Percentiles rank a stretch among this genome's conserved stretches.
These are phyloP conservation scores for Opisthograptis luteolata DNA, from an alignment of 2,888 invertebrate genomes.

Conservation along the genomic window DNA sequence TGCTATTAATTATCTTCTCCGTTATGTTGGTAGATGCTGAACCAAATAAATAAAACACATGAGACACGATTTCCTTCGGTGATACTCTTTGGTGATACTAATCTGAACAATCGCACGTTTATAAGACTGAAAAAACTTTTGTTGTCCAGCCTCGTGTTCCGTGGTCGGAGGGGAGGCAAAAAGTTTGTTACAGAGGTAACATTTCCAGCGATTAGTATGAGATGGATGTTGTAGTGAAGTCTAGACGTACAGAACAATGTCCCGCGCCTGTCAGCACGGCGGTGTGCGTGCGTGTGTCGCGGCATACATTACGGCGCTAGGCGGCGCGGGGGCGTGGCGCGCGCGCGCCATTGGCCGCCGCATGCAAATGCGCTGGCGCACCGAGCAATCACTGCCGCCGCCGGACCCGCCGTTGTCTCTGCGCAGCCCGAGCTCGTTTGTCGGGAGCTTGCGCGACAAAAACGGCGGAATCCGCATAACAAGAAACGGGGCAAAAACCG, in stretches of 20 bases:
- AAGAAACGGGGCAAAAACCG: constrained; percentile 76
- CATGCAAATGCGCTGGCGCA: constrained; percentile 70
- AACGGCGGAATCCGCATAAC: constrained; percentile 74
- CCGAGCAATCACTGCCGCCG: constrained; percentile 62
- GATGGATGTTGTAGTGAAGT: constrained; percentile 6
- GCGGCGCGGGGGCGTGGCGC: constrained; percentile 50
- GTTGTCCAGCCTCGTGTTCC: neutral
- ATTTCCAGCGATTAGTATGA: constrained; percentile 1
- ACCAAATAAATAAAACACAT: too few relatives aligned
- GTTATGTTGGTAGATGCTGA: too few relatives aligned
- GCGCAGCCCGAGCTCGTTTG: constrained; percentile 66
- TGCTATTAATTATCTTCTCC: too few relatives aligned
- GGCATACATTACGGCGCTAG: constrained; percentile 22
- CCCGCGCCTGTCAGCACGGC: constrained; percentile 13
- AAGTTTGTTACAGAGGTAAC: neutral
- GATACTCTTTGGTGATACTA: too few relatives aligned
- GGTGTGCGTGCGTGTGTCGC: constrained; percentile 10
- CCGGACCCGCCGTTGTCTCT: constrained; percentile 62
- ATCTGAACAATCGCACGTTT: too few relatives aligned
- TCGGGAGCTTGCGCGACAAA: constrained; percentile 68
- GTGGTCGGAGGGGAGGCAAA: neutral
- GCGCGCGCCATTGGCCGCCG: constrained; percentile 58
- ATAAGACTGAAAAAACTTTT: too few relatives aligned
- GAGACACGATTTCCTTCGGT: too few relatives aligned
- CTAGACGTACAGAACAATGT: constrained; percentile 25